phyloP scores from a whole-genome alignment of 2,888 invertebrate species.

The Euspilapteryx auroguttella region DNA sequence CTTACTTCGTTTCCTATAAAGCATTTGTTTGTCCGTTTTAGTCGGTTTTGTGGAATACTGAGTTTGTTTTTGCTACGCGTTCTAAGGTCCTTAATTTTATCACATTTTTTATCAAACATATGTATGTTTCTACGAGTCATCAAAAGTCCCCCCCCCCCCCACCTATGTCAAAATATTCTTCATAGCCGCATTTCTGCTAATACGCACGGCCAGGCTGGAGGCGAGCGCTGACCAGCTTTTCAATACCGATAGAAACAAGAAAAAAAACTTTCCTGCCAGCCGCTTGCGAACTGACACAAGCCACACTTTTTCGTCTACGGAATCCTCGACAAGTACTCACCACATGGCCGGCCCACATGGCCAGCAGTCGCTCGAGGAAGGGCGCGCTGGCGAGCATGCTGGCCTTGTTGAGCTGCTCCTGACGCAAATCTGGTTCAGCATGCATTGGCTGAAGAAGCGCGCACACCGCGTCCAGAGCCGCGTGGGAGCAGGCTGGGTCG shows the following conservation, averaged over 20 bases:
- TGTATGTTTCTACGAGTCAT: too few relatives aligned
- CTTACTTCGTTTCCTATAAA: too few relatives aligned
- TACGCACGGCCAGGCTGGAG: constrained; percentile 93
- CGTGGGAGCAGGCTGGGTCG: constrained; percentile 89
- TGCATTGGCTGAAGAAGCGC: constrained; percentile 99
- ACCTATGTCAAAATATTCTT: too few relatives aligned
- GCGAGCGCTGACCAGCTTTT: constrained; percentile 92
- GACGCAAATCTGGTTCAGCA: constrained; percentile 92
- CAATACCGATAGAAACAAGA: constrained; percentile 36
- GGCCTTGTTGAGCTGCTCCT: constrained; percentile 97
- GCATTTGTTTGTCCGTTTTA: too few relatives aligned
- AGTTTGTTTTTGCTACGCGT: too few relatives aligned
- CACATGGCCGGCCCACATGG: constrained; percentile 94
- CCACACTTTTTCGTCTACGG: too few relatives aligned
- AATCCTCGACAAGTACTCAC: too few relatives aligned
- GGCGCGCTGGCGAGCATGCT: constrained; percentile 88
- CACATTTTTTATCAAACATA: too few relatives aligned
- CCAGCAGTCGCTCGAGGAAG: constrained; percentile 90
- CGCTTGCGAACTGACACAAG: constrained; percentile 92
- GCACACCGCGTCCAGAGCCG: constrained; percentile 96
- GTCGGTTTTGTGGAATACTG: too few relatives aligned
- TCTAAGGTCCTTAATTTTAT: too few relatives aligned
- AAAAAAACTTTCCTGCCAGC: constrained; percentile 72
- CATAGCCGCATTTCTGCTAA: too few relatives aligned
- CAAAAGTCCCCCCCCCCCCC: too few relatives aligned